A percentile compares a stretch with the other conserved stretches of the same genome.
Conservation (phyloP, 37 sponge, comb jelly and placozoan species). For the Mnemiopsis leidyi region DNA sequence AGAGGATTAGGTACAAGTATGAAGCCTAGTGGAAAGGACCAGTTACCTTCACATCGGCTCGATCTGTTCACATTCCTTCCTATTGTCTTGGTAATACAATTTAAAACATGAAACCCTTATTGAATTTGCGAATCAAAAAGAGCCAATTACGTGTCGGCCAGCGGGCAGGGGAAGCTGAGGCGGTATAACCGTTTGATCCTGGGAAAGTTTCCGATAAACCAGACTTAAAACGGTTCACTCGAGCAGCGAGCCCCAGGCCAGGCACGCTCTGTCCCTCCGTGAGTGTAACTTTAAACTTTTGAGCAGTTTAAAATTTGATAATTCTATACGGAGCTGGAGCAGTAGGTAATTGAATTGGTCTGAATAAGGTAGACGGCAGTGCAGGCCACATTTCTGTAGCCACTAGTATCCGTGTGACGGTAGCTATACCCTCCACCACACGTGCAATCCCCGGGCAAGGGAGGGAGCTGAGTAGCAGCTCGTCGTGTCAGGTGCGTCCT, state of each 20-base stretch:
- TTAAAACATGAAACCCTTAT: not conserved
- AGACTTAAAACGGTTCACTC: not conserved
- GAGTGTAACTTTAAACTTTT: not conserved
- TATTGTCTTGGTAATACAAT: not conserved
- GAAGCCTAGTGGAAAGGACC: not conserved
- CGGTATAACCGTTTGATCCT: slow-evolving; percentile 7
- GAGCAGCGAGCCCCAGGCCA: not conserved
- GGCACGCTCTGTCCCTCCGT: not conserved
- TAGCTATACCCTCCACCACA: not conserved
- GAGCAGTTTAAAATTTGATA: not conserved
- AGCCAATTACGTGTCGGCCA: not conserved
- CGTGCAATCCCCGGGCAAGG: not conserved
- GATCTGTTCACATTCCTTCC: not conserved
- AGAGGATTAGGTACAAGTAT: no score
- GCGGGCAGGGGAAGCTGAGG: not conserved
- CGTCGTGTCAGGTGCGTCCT: not conserved
- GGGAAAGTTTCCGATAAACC: not conserved
- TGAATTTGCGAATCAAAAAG: not conserved
- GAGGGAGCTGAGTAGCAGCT: not conserved
- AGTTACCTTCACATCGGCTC: not conserved
- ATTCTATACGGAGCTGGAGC: not conserved
- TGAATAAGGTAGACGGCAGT: not conserved
- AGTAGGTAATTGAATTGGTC: not conserved
- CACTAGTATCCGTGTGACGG: not conserved
- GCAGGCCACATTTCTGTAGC: not conserved